phyloP scores from a whole-genome alignment of 2,113 vertebrate species.

The Perca schrenkii region DNA sequence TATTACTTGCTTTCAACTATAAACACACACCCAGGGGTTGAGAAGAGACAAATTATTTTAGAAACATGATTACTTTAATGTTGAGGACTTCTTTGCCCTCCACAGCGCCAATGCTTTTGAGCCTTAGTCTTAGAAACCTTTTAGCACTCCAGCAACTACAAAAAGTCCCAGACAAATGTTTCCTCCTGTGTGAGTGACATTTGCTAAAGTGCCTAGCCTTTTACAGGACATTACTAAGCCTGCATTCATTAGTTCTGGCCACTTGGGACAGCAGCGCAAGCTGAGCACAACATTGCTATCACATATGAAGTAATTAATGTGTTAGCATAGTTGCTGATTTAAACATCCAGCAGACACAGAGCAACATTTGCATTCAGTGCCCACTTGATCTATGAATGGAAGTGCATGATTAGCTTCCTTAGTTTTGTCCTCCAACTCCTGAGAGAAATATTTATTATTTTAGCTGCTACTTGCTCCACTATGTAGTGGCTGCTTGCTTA shows the following conservation, averaged over 20 bases:
- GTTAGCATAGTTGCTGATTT: background rate
- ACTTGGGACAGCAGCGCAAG: background rate
- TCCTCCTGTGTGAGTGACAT: background rate
- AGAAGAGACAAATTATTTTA: no score
- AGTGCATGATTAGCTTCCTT: background rate
- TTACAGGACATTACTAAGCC: background rate
- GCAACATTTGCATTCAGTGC: background rate
- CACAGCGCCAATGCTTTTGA: no score
- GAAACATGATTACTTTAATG: no score
- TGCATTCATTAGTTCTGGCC: background rate
- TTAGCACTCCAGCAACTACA: background rate
- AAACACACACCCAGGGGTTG: no score
- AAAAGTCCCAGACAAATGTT: background rate
- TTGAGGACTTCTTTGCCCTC: no score
- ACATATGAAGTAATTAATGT: background rate
- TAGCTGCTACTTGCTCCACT: background rate
- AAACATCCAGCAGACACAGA: background rate
- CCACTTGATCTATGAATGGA: background rate
- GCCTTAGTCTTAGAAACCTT: no score
- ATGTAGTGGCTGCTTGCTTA: background rate
- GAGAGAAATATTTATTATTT: background rate
- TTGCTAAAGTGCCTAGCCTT: background rate
- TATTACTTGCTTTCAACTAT: no score
- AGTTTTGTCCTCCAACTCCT: background rate
- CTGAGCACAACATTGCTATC: background rate